Percentiles rank a stretch among this genome's conserved stretches.
Conservation (phyloP, 2,113 vertebrate species). For the Baryphthengus martii region DNA sequence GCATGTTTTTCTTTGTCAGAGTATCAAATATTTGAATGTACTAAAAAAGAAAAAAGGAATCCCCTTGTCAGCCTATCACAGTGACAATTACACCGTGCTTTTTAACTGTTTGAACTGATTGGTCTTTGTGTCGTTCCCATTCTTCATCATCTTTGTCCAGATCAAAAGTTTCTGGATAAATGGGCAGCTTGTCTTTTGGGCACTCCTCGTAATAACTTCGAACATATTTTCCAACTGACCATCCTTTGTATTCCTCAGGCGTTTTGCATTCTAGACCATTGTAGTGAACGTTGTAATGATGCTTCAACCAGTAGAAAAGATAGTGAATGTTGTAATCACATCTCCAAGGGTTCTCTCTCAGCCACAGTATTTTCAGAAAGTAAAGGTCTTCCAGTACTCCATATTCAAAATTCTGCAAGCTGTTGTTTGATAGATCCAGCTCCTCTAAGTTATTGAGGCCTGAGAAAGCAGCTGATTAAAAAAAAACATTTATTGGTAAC, state of each 20-base stretch:
- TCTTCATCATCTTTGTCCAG: conserved; percentile 78
- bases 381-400: conserved; percentile 95
- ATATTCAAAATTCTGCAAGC: conserved; percentile 88
- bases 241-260: conserved; percentile 89
- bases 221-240: conserved; percentile 90
- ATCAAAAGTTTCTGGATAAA: conserved; percentile 75
- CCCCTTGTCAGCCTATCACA: conserved; percentile 65
- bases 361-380: conserved; percentile 85
- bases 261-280: conserved; percentile 85
- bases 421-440: conserved; percentile 94
- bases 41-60: neutral
- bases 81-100: conserved; percentile 76
- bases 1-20: neutral
- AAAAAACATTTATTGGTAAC: conserved; percentile 27
- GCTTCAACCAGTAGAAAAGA: conserved; percentile 95
- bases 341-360: conserved; percentile 91
- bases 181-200: conserved; percentile 83
- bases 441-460: conserved; percentile 89
- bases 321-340: conserved; percentile 99
- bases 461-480: conserved; percentile 84
- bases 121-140: conserved; percentile 67
- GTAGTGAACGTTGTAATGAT: conserved; percentile 86
- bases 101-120: conserved; percentile 63
- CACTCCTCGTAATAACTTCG: conserved; percentile 96
- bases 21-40: conserved; percentile 11